Evolutionary conservation across 2,888 invertebrate species (phyloP).

Genomic region (Anarsia innoxiella): DNA sequence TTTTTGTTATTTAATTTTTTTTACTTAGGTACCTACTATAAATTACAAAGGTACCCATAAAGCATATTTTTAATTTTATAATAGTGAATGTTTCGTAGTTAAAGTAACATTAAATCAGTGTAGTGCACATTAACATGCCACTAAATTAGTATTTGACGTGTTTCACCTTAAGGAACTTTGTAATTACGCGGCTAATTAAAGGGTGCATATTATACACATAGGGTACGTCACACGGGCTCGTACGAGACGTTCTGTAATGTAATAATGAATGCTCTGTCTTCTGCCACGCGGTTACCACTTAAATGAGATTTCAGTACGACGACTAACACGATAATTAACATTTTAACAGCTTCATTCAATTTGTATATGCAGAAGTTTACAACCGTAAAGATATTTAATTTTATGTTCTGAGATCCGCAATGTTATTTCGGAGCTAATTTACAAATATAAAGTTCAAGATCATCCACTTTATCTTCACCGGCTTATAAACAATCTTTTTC

Average conservation of each 20-base stretch:
- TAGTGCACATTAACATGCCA: no score
- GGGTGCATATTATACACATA: conserved; percentile 9
- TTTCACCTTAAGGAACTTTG: conserved; percentile 3
- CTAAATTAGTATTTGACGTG: no score
- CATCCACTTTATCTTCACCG: conserved; percentile 13
- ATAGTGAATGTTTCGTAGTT: no score
- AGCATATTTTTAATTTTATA: no score
- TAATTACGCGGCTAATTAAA: conserved; percentile 6
- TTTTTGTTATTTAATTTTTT: no score
- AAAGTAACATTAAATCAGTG: no score
- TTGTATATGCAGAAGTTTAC: no score
- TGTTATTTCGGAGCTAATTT: not conserved
- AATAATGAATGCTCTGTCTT: conserved; percentile 9
- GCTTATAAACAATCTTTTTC: conserved; percentile 4
- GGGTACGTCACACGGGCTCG: conserved; percentile 2
- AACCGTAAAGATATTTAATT: not conserved
- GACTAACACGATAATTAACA: conserved; percentile 10
- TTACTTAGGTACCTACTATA: no score
- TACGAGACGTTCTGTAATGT: conserved; percentile 1
- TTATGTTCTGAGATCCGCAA: not conserved
- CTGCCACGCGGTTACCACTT: conserved; percentile 7
- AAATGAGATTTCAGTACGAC: conserved; percentile 10
- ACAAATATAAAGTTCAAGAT: conserved; percentile 9
- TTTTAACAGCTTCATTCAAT: conserved; percentile 9
- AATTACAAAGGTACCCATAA: no score